phyloP scores from a whole-genome alignment of 2,797 vertebrate species.

The Rhynchonycteris naso region DNA sequence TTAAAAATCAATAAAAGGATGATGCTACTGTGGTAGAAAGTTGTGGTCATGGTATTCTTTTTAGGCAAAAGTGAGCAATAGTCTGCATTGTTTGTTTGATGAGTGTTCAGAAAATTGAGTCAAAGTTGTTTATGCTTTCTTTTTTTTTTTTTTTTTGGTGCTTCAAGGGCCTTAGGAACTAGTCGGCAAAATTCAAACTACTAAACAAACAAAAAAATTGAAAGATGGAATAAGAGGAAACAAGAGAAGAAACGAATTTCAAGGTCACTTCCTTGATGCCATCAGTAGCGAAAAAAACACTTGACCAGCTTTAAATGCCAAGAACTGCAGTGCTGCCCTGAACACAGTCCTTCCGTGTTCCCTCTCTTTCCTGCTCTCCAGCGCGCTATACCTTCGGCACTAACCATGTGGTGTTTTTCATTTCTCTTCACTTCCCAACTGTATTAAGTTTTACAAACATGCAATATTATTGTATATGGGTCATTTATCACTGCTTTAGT shows the following conservation, averaged over 20 bases:
- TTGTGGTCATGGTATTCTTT: not conserved
- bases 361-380: not conserved
- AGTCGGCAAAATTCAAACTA: not conserved
- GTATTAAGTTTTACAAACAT: not conserved
- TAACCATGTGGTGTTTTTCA: not conserved
- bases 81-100: not conserved
- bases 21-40: not conserved
- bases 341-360: not conserved
- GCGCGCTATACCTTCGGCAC: not conserved
- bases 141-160: too few species aligned
- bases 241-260: not conserved
- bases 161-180: not conserved
- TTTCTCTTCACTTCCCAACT: conserved; percentile 35
- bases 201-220: conserved; percentile 20
- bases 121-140: not conserved
- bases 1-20: not conserved
- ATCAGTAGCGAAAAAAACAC: not conserved
- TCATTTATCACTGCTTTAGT: not conserved
- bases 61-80: not conserved
- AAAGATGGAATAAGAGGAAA: not conserved
- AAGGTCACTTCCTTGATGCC: not conserved
- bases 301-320: not conserved
- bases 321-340: not conserved
- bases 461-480: not conserved
- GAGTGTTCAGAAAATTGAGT: conserved; percentile 34